Evolutionary conservation across 2,888 invertebrate genomes (phyloP), one percentile per base, ranked within the genome.

Genomic region (Epirrita christyi): DNA sequence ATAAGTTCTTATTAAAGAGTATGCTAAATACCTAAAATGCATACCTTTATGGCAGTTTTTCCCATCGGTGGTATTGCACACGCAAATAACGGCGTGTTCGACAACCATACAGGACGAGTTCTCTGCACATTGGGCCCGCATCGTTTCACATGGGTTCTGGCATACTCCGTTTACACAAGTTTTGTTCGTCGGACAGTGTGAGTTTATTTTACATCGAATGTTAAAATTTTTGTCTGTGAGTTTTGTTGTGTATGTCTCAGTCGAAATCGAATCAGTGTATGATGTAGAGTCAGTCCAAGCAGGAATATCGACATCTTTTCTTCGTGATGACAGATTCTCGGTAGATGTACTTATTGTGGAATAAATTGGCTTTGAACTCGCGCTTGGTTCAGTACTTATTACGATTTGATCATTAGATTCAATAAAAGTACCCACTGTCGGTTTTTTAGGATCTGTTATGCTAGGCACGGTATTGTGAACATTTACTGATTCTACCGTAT

Each of bases 41-140:
- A 94, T 95, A 94, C 94, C 94, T 94, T 93, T 92, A 75, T 83
- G 84, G 85, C 94, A 95, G 85, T 92, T 88, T 91, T 86, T 87
- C 78, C 88, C 92, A 76, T 93, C 93, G 78, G 91, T 90, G 87
- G 88, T 88, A 85, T 88, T 88, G 81, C 95, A 95, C 78, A 92
- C 86, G 88, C 95, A 95, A 75, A 93, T 87, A 73, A 94, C 93
- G 66, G 89, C 92, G 83, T 94, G 95, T 83, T 94, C 92, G 82
- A 92, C 82, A 77, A 94, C 93, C 80, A 86, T 91, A 92, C 95
- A 95, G 77, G 92, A 85, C 79, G 93, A 92, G 79, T 93, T 93
- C 76, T 91, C 84, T 80, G 93, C 93, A 89, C 95, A 95, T 76
- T 86, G 82, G 71, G 74, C 88, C 76, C 73, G 80, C 76, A 75